These are phyloP conservation scores for Actenoides lindsayi DNA, from an alignment of 2,113 vertebrate genomes.

Conservation along the genomic window DNA sequence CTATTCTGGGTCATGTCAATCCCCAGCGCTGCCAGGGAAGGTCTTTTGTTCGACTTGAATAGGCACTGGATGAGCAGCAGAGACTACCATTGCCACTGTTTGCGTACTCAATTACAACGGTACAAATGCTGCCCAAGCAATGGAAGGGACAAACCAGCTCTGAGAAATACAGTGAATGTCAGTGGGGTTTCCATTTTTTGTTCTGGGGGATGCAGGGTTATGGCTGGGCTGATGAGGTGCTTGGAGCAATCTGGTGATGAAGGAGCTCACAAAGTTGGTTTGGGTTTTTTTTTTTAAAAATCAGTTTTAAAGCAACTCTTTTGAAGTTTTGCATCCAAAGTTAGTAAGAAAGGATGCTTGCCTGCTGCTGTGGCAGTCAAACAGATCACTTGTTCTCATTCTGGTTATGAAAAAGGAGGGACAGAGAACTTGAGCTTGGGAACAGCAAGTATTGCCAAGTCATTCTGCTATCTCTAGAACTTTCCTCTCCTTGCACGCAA, in stretches of 20 bases:
- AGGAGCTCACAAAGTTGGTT: neutral
- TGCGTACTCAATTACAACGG: neutral
- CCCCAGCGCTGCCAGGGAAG: neutral
- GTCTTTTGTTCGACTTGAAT: neutral
- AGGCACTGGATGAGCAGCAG: neutral
- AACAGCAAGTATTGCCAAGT: neutral
- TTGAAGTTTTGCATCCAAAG: neutral
- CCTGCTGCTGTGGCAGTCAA: no score
- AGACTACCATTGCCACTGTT: neutral
- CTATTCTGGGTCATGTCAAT: neutral
- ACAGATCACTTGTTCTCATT: accelerated
- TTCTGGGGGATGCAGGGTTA: neutral
- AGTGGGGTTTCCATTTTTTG: neutral
- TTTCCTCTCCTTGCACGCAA: neutral
- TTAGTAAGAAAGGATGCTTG: neutral
- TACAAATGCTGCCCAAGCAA: neutral
- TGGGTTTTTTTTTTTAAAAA: no score
- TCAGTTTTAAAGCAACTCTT: neutral
- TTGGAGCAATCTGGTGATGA: neutral
- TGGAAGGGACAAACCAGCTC: neutral
- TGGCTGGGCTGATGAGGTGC: neutral
- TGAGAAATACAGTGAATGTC: neutral
- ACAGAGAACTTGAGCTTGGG: neutral
- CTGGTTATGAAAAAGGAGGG: neutral
- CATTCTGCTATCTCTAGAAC: neutral